Conservation (phyloP, 2,113 vertebrate genomes). For the Calidris pugnax region DNA sequence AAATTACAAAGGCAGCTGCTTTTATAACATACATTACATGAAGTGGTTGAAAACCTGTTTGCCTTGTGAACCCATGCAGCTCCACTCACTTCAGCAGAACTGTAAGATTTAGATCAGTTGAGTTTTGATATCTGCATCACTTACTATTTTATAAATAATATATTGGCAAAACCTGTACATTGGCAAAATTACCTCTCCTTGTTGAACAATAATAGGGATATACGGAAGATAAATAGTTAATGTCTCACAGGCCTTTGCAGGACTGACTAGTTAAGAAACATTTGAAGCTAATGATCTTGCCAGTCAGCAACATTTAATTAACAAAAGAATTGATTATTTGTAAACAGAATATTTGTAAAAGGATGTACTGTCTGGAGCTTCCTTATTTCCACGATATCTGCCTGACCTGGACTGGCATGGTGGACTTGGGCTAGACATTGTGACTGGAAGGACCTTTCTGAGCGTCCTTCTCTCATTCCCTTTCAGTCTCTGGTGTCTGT, state of each 20-base stretch:
- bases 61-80: background rate
- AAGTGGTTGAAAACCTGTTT: background rate
- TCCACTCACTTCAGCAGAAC: background rate
- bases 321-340: background rate
- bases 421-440: background rate
- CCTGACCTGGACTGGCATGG: fast-evolving
- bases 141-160: background rate
- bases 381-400: background rate
- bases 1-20: background rate
- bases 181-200: background rate
- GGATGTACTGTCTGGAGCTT: background rate
- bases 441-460: fast-evolving
- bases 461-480: background rate
- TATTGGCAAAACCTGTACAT: background rate
- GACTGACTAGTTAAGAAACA: background rate
- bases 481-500: background rate
- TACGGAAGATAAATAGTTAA: background rate
- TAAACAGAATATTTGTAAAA: background rate
- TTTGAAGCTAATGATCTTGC: background rate
- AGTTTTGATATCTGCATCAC: background rate
- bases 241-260: background rate
- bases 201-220: background rate
- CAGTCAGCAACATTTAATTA: background rate
- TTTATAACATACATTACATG: background rate
- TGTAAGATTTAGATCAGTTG: background rate